Base-by-base conservation (phyloP, 2,113 vertebrate species). In the Apeltes quadracus region DNA sequence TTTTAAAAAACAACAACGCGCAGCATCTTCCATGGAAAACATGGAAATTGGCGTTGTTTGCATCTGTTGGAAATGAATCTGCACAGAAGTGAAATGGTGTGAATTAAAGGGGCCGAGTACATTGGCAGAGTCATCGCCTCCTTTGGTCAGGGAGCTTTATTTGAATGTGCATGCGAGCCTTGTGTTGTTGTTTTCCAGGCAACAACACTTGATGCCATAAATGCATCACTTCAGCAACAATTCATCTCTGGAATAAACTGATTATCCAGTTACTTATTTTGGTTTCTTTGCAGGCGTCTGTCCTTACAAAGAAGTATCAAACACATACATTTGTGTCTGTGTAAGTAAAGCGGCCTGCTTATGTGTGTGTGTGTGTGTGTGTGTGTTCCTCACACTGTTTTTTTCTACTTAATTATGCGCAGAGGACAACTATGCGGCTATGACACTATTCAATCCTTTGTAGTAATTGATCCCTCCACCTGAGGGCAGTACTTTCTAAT, bases 401-500 rank as follows among this genome's bases (percentile, higher is more conserved):
- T n/a, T n/a, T n/a, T 78, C 66, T 36, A 72, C 76, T 67, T 84
- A 61, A 85, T 90, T 86, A 86, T 88, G 76, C 62, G 1, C 81
- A n/a, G 53, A 79, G 72, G 69, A 79, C 22, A 12, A 51, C 48
- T 51, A 76, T 79, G 73, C 70, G 75, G 75, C 73, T 38, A 70
- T 69, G 75, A 85, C 65, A 81, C 79, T 58, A 80, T 83, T 83
- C 58, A 78, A 71, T 82, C 70, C 72, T 91, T 92, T 92, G 91
- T 89, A 92, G 92, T 93, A 92, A 93, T 88, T 90, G 83, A 91
- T 92, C 87, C 89, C 77, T 92, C 92, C 92, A 93, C 92, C 92
- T 92, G 92, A 92, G 90, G 92, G 92, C 92, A 92, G 86, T 91
- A 85, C 89, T 91, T 93, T 93, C 91, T 91, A 93, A 93, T 93